A percentile compares a stretch with the other conserved stretches of the same genome.
Conservation (phyloP, 2,797 vertebrate genomes). For the Cetoscarus ocellatus region DNA sequence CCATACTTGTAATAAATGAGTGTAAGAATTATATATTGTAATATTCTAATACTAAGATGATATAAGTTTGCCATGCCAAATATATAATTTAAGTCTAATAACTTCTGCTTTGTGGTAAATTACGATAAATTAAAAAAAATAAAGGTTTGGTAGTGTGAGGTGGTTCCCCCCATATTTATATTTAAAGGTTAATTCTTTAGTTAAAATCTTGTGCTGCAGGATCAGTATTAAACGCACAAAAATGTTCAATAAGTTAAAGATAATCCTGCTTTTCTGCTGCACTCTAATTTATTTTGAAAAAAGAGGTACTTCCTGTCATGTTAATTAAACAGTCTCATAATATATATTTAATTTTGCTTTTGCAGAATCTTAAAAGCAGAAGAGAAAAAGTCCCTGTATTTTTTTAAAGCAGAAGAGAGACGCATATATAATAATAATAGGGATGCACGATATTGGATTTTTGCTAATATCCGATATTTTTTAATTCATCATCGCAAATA, state of each 20-base stretch:
- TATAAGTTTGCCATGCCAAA: conserved; percentile 16
- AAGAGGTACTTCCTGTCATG: conserved; percentile 2
- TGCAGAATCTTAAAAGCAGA: conserved; percentile 1
- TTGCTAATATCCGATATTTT: too few species aligned
- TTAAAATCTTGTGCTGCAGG: not conserved
- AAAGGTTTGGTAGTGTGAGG: conserved; percentile 16
- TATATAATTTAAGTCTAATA: conserved; percentile 5
- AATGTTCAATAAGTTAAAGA: not conserved
- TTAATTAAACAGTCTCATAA: conserved; percentile 8
- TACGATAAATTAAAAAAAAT: not conserved
- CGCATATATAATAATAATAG: conserved; percentile 1
- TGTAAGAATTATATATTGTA: conserved; percentile 10
- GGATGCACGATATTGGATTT: too few species aligned
- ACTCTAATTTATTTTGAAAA: conserved; percentile 13
- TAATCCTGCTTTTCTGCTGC: not conserved
- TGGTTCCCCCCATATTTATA: conserved; percentile 13
- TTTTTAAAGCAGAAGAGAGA: conserved; percentile 8
- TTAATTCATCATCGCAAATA: too few species aligned
- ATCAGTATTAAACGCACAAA: conserved; percentile 6
- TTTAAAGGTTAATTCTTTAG: not conserved
- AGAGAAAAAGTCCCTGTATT: conserved; percentile 6
- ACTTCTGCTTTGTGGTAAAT: conserved; percentile 14
- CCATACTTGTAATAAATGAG: not conserved
- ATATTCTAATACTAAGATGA: conserved; percentile 3
- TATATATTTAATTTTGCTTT: conserved; percentile 24